A percentile compares a stretch with the other conserved stretches of the same genome.
phyloP scores from a whole-genome alignment of 2,113 vertebrate species.

The Notechis scutatus region DNA sequence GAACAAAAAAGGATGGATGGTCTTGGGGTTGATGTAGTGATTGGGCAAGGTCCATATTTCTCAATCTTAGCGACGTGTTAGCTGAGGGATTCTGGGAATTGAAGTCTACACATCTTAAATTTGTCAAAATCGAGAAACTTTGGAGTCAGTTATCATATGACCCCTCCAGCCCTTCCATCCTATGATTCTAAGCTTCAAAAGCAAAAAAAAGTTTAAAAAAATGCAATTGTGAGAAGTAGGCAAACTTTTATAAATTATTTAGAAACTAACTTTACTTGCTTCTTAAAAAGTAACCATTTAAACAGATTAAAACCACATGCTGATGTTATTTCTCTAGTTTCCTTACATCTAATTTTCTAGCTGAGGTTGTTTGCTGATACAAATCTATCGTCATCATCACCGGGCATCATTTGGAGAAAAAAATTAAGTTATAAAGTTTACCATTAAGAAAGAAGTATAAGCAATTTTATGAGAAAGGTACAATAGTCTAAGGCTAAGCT shows the following conservation, averaged over 20 bases:
- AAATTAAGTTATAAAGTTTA: background rate
- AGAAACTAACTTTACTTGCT: background rate
- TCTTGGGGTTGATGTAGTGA: background rate
- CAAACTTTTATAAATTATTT: background rate
- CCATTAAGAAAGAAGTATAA: background rate
- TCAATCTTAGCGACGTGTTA: background rate
- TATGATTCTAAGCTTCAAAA: background rate
- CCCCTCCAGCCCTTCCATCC: background rate
- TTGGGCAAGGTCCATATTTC: background rate
- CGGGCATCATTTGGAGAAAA: background rate
- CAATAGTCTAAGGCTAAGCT: background rate
- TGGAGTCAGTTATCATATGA: background rate
- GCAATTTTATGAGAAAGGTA: background rate
- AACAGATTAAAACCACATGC: background rate
- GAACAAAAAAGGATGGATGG: background rate
- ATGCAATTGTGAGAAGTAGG: background rate
- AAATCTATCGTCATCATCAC: background rate
- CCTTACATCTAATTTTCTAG: background rate
- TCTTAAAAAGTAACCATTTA: background rate
- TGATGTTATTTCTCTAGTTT: background rate
- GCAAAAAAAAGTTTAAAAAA: background rate
- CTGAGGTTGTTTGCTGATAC: background rate
- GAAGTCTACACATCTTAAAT: background rate
- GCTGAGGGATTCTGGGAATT: background rate
- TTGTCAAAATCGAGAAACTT: background rate